These are phyloP conservation scores for Brachionus calyciflorus DNA, from an alignment of 1,140 invertebrate species.

Conservation along the genomic window DNA sequence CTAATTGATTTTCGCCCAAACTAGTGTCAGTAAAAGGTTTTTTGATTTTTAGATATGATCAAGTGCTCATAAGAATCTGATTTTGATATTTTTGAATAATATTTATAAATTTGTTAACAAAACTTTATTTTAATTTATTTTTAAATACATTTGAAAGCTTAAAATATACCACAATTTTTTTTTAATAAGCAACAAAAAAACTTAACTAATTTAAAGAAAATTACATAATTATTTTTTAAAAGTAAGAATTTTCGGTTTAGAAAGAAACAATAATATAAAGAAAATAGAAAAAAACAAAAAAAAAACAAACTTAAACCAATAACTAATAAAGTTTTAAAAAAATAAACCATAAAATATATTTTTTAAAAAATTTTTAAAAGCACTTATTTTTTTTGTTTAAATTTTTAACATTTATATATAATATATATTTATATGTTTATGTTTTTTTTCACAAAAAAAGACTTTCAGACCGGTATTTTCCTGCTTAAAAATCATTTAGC, in stretches of 20 bases:
- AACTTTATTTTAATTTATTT: too few species aligned
- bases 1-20: too few species aligned
- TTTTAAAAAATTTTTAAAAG: not conserved
- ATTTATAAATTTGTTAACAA: too few species aligned
- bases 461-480: constrained; percentile 33
- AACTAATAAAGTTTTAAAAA: not conserved
- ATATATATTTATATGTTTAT: too few species aligned
- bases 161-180: too few species aligned
- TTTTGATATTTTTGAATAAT: too few species aligned
- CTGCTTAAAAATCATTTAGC: constrained; percentile 20
- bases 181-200: too few species aligned
- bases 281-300: not conserved
- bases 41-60: too few species aligned
- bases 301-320: not conserved
- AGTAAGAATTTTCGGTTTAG: constrained; percentile 20
- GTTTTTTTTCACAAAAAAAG: constrained; percentile 1
- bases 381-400: not conserved
- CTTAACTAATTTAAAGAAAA: not conserved
- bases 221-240: not conserved
- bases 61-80: too few species aligned
- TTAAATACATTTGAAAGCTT: too few species aligned
- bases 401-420: too few species aligned
- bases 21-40: too few species aligned
- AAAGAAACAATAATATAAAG: not conserved
- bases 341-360: not conserved